Percentiles rank a stretch among this genome's conserved stretches.
Evolutionary conservation across 2,797 vertebrate genomes (phyloP).

Genomic region (Otus scops): DNA sequence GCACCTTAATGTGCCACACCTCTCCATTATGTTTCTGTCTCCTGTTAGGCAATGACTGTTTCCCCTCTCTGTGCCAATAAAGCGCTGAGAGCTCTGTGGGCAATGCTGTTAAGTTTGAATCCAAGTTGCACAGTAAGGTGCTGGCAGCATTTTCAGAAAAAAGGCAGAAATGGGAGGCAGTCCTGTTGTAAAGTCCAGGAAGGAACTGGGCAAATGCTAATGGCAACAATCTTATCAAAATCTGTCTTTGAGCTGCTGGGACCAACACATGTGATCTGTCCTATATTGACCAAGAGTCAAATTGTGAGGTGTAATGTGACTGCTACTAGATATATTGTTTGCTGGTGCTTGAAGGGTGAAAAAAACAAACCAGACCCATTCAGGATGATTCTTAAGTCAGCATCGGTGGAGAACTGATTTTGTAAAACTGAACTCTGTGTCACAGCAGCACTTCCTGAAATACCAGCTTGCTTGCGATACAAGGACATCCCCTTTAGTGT

Average conservation of each 20-base stretch:
- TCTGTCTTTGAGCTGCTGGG: background rate
- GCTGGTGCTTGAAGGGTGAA: background rate
- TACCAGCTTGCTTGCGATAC: background rate
- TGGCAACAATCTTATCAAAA: background rate
- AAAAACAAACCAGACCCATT: background rate
- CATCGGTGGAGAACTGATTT: background rate
- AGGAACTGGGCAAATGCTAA: slow-evolving; percentile 3
- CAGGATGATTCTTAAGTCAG: background rate
- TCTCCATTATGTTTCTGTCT: background rate
- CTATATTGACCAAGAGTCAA: background rate
- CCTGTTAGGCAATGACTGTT: background rate
- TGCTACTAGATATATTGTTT: background rate
- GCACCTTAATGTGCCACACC: background rate
- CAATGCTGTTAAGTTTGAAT: background rate
- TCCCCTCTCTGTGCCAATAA: background rate
- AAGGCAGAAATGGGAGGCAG: background rate
- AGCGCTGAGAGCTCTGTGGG: background rate
- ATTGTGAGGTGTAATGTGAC: background rate
- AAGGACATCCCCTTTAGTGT: background rate
- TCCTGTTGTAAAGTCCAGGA: background rate
- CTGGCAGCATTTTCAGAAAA: slow-evolving; percentile 59
- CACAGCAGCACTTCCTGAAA: background rate
- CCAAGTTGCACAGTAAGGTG: background rate
- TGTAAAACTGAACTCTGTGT: background rate
- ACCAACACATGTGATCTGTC: background rate